Evolutionary conservation across 2,888 invertebrate species (phyloP), one percentile per base, ranked within the genome.

Genomic region (Lochmaea crataegi): DNA sequence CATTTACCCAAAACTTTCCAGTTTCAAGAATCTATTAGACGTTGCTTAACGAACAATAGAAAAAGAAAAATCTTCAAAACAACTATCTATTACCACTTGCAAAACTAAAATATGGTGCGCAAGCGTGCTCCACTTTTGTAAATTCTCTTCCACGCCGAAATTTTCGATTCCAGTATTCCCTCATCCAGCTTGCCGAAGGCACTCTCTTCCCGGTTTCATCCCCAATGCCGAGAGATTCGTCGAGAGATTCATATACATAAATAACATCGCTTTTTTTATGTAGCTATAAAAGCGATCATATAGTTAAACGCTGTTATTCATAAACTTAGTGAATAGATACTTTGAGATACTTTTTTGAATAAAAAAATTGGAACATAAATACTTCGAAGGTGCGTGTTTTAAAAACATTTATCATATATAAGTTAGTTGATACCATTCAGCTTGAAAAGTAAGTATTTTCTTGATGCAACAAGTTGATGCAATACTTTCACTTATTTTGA

Each of bases 161-260:
- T 78, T 75, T 75, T 65, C 57, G 71, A 61, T 76, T 75, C 75
- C 78, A 79, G 79, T 80, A 75, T 79, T 78, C 72, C 75, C 63
- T 68, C 75, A 76, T 79, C 79, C 77, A 66, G 73, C 78, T 74
- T 70, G 64, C 70, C 70, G 70, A 64, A 77, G 72, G 66, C 71
- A 71, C 64, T 72, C 69, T 72, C 60, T n/a, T 68, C 75, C 71
- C 72, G 77, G 73, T 76, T 69, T n/a, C 53, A 56, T 68, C 72
- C 72, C 66, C 66, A 65, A 56, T 68, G 69, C 65, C 73, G 58
- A 68, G 58, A 68, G 41, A 60, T 41, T 42, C 70, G 70, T 45
- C 53, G 53, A 53, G 18, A 64, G 18, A 63, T 41, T 69, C 41
- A 51, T 32, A 45, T 68, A 48, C 11, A 68, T 61, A 48, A 12